Conservation (phyloP, 2,113 vertebrate genomes). For the Columba janthina region DNA sequence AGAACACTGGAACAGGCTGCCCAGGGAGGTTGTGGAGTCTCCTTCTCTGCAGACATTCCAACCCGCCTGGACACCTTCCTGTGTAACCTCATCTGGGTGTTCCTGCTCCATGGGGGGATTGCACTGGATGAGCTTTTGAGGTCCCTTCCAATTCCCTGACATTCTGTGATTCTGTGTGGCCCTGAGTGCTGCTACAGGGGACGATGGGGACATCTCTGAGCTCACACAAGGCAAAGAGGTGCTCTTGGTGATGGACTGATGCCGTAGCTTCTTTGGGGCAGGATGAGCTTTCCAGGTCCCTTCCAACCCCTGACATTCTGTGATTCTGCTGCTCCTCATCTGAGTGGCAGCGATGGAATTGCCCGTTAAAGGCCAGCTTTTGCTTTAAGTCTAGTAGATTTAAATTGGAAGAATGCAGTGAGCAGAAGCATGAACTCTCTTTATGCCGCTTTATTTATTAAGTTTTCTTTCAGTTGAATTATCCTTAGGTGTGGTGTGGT, state of each 20-base stretch:
- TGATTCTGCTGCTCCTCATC: background rate
- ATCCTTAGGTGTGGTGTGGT: slow-evolving; percentile 9
- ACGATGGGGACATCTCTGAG: background rate
- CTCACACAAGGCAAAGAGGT: background rate
- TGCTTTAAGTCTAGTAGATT: background rate
- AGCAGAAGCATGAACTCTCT: background rate
- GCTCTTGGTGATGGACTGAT: background rate
- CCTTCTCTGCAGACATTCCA: too few species aligned
- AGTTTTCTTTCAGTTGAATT: background rate
- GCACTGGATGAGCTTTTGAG: too few species aligned
- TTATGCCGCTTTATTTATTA: background rate
- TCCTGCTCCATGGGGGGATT: too few species aligned
- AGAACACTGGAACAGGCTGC: too few species aligned
- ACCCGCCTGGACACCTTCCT: too few species aligned
- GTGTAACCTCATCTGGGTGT: too few species aligned
- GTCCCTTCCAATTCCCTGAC: too few species aligned
- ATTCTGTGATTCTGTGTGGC: background rate
- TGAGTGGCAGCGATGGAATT: background rate
- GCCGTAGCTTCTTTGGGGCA: background rate
- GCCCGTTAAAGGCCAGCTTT: background rate
- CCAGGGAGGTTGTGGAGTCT: too few species aligned
- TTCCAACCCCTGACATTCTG: too few species aligned
- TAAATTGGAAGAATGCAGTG: background rate
- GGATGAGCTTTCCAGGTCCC: too few species aligned
- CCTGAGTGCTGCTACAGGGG: background rate